A percentile compares a stretch with the other conserved stretches of the same genome.
Evolutionary conservation across 2,797 vertebrate genomes (phyloP).

Genomic region (Falco rusticolus): DNA sequence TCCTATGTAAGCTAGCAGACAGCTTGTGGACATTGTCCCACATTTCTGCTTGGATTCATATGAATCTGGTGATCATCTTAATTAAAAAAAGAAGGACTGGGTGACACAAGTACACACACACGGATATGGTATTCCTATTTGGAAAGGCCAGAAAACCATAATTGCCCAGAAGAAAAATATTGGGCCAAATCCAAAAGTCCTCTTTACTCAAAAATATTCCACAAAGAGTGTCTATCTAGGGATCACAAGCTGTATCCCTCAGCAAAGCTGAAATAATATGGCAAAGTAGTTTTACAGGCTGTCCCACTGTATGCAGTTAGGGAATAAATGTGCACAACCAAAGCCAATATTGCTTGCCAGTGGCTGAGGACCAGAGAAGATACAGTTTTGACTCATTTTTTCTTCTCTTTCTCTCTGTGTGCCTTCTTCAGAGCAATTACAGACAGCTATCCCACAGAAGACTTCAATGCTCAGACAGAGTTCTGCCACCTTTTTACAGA

Average conservation of each 20-base stretch:
- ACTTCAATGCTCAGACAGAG: not conserved
- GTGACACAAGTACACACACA: constrained; percentile 15
- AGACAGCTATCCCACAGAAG: constrained; percentile 8
- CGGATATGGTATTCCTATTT: constrained; percentile 16
- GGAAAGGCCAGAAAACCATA: constrained; percentile 56
- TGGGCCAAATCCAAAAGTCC: not conserved
- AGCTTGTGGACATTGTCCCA: not conserved
- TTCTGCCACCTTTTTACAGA: constrained; percentile 30
- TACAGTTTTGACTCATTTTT: not conserved
- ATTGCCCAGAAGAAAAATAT: constrained; percentile 29
- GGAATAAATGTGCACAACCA: not conserved
- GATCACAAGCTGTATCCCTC: not conserved
- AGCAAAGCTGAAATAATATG: not conserved
- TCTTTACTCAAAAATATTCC: not conserved
- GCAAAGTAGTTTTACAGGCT: not conserved
- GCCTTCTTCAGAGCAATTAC: not conserved
- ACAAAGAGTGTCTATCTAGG: not conserved
- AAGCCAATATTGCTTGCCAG: not conserved
- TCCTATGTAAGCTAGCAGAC: not conserved
- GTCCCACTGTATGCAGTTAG: not conserved
- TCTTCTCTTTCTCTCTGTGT: not conserved
- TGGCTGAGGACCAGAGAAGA: not conserved
- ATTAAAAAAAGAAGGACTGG: constrained; percentile 31
- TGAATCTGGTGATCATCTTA: constrained; percentile 50
- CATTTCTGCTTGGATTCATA: constrained; percentile 35